Evolutionary conservation across 2,888 invertebrate genomes (phyloP).

Genomic region (Operophtera brumata): DNA sequence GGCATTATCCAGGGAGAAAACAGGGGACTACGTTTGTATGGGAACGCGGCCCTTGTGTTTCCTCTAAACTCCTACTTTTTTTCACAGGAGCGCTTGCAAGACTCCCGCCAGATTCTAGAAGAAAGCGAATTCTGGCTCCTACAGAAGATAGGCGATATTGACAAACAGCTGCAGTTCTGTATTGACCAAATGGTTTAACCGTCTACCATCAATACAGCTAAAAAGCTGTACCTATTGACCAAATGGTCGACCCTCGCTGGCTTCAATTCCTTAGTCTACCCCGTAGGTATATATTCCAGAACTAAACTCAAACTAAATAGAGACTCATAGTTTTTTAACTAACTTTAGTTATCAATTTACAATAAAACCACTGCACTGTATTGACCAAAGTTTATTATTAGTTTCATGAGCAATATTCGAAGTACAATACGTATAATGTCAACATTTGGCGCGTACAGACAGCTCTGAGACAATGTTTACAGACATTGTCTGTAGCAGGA

Average conservation of each 20-base stretch:
- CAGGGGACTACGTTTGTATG: no score
- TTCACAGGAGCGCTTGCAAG: constrained; percentile 50
- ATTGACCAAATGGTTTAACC: constrained; percentile 59
- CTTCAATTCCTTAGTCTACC: no score
- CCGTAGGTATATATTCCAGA: no score
- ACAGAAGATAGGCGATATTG: constrained; percentile 56
- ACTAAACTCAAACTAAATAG: no score
- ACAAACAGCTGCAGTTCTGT: constrained; percentile 61
- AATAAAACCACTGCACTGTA: constrained; percentile 8
- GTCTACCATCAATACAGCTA: no score
- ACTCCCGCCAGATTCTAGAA: constrained; percentile 53
- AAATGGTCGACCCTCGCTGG: no score
- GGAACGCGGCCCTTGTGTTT: no score
- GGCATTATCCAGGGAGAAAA: no score
- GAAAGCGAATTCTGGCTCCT: constrained; percentile 57
- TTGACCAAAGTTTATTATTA: constrained; percentile 35
- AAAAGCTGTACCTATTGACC: no score
- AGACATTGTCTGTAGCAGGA: not conserved
- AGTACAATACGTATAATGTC: constrained; percentile 16
- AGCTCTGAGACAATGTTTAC: not conserved
- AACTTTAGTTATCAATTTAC: not conserved
- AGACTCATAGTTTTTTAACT: no score
- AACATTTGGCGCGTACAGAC: constrained; percentile 11
- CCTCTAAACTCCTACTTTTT: not conserved
- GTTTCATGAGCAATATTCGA: constrained; percentile 36